Evolutionary conservation across 2,113 vertebrate genomes (phyloP).

Genomic region (Sebastes schlegelii): DNA sequence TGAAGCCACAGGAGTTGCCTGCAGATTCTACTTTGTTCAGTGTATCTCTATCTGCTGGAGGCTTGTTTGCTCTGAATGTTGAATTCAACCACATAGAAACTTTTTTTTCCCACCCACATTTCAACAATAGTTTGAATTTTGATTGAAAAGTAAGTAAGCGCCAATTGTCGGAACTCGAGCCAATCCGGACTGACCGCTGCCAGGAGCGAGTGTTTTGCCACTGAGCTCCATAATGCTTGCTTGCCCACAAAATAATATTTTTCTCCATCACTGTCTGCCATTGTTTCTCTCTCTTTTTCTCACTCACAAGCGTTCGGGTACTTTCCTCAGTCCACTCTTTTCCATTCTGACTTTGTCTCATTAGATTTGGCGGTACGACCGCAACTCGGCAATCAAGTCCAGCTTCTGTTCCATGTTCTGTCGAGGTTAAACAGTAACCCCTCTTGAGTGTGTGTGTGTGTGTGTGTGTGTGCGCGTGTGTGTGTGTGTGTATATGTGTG

Average conservation of each 20-base stretch:
- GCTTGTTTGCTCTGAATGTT: too few species aligned
- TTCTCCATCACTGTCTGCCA: background rate
- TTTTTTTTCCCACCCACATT: background rate
- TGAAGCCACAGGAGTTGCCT: too few species aligned
- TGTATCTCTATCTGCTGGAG: too few species aligned
- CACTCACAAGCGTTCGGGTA: background rate
- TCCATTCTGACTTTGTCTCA: slow-evolving; percentile 36
- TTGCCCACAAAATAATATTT: background rate
- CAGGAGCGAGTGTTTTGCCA: background rate
- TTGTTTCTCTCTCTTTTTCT: background rate
- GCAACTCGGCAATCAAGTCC: slow-evolving; percentile 27
- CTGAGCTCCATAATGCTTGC: background rate
- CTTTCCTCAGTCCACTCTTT: background rate
- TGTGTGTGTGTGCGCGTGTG: slow-evolving; percentile 11
- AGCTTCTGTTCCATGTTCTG: slow-evolving; percentile 54
- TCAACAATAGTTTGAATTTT: background rate
- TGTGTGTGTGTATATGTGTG: slow-evolving; percentile 9
- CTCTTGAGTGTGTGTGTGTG: slow-evolving; percentile 4
- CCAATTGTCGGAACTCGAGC: background rate
- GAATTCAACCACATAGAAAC: too few species aligned
- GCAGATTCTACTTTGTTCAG: too few species aligned
- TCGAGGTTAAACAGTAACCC: slow-evolving; percentile 26
- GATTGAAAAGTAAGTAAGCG: too few species aligned
- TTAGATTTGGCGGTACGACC: slow-evolving; percentile 11
- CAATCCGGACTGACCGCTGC: background rate